phyloP scores from a whole-genome alignment of 2,797 vertebrate genomes.

The Rallus crepitans region DNA sequence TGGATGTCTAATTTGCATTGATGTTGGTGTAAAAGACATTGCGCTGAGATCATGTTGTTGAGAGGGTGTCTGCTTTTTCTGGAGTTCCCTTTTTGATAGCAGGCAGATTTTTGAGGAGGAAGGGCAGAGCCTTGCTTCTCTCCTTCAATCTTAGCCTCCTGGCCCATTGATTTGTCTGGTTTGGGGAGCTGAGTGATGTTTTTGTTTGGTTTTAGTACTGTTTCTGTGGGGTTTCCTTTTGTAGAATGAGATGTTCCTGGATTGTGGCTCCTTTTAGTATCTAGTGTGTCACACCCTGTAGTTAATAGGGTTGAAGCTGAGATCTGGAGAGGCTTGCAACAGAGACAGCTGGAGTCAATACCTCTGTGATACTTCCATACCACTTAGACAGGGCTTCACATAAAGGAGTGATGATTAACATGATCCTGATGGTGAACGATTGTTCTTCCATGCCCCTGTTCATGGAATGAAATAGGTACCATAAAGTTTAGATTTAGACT shows the following conservation, averaged over 20 bases:
- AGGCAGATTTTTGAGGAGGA: background rate
- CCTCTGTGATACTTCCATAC: rapidly evolving
- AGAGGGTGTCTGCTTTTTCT: background rate
- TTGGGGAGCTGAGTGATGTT: background rate
- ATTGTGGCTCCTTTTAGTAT: background rate
- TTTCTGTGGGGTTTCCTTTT: background rate
- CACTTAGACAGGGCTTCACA: background rate
- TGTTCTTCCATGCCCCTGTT: background rate
- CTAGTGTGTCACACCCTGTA: background rate
- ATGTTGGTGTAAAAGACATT: background rate
- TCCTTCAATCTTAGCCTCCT: background rate
- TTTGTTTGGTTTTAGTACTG: background rate
- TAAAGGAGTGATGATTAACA: background rate
- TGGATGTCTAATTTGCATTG: background rate
- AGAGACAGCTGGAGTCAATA: background rate
- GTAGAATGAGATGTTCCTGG: background rate
- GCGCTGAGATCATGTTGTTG: background rate
- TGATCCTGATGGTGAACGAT: background rate
- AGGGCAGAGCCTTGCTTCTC: background rate
- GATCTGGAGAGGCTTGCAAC: background rate
- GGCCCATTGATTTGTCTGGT: background rate
- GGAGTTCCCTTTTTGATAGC: background rate
- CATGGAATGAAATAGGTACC: background rate
- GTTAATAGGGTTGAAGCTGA: background rate
- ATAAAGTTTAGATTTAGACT: background rate